Conservation (phyloP, 2,113 vertebrate species). For the Chlamydotis undulata region DNA sequence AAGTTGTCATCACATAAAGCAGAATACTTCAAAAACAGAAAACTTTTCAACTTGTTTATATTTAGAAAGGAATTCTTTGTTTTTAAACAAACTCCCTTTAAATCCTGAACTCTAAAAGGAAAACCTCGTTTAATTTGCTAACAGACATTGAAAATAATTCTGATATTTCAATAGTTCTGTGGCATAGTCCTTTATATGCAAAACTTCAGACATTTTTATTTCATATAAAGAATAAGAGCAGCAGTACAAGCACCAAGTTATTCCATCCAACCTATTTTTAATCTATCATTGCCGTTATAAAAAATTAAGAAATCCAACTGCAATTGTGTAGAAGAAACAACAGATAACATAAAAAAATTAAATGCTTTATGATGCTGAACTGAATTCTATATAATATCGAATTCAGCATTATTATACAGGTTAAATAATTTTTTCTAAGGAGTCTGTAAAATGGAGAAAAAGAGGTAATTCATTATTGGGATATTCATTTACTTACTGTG, state of each 20-base stretch:
- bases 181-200: not conserved
- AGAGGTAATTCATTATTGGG: not conserved
- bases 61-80: not conserved
- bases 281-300: not conserved
- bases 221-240: not conserved
- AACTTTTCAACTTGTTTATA: not conserved
- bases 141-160: not conserved
- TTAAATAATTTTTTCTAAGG: not conserved
- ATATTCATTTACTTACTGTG: not conserved
- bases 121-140: not conserved
- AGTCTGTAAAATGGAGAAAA: not conserved
- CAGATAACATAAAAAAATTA: not conserved
- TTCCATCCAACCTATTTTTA: not conserved
- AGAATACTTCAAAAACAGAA: not conserved
- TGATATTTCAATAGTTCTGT: not conserved
- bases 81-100: not conserved
- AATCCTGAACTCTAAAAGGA: not conserved
- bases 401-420: not conserved
- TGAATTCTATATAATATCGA: not conserved
- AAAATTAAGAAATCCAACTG: not conserved
- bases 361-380: not conserved
- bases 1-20: constrained; percentile 28
- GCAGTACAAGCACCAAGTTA: not conserved
- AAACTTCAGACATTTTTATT: not conserved
- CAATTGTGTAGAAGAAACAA: not conserved